These are phyloP conservation scores for Andrena bucephala DNA, from an alignment of 2,888 invertebrate species.

Conservation along the genomic window DNA sequence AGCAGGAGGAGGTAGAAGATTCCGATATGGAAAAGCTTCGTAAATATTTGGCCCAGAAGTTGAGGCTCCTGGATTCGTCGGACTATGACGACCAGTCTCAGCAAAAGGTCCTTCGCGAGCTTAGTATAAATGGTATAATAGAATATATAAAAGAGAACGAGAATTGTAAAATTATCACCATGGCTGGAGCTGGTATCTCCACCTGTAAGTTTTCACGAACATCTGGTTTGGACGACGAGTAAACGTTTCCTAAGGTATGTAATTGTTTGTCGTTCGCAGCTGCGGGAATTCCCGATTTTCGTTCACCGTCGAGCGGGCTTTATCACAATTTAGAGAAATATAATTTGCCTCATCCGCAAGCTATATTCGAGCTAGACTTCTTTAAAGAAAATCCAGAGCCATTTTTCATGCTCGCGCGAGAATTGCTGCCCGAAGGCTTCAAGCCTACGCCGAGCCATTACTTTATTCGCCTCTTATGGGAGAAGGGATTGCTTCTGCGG, in stretches of 20 bases:
- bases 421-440: slow-evolving; percentile 94
- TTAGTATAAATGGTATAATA: slow-evolving; percentile 91
- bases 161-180: slow-evolving; percentile 94
- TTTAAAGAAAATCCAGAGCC: slow-evolving; percentile 96
- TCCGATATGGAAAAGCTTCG: slow-evolving; percentile 88
- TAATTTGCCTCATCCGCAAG: slow-evolving; percentile 95
- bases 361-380: slow-evolving; percentile 96
- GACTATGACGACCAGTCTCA: slow-evolving; percentile 76
- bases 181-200: slow-evolving; percentile 98
- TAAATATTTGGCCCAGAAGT: slow-evolving; percentile 88
- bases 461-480: slow-evolving; percentile 93
- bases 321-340: slow-evolving; percentile 97
- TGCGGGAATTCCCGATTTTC: slow-evolving; percentile 98
- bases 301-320: slow-evolving; percentile 96
- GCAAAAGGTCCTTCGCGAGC: slow-evolving; percentile 88
- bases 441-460: slow-evolving; percentile 96
- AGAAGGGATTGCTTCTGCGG: slow-evolving; percentile 91
- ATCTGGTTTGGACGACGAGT: background rate
- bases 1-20: slow-evolving; percentile 79
- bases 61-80: slow-evolving; percentile 87
- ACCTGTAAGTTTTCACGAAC: slow-evolving; percentile 90
- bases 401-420: slow-evolving; percentile 96
- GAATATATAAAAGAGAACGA: slow-evolving; percentile 91
- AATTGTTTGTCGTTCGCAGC: slow-evolving; percentile 86
- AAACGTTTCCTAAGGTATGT: slow-evolving; percentile 12